Evolutionary conservation across 2,797 vertebrate genomes (phyloP).

Genomic region (Squalus acanthias): DNA sequence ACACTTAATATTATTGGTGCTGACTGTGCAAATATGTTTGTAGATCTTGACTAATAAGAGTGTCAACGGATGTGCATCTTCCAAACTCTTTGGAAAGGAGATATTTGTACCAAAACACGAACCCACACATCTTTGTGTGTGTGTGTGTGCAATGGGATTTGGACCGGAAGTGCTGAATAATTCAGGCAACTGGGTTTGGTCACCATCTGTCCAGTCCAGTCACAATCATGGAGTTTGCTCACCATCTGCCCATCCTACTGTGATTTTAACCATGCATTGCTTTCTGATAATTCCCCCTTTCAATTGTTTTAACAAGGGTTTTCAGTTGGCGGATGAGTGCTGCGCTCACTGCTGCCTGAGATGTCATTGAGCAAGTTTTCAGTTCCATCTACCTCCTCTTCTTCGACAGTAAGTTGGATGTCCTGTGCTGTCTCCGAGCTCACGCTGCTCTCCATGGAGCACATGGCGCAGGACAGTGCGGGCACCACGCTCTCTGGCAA

Average conservation of each 20-base stretch:
- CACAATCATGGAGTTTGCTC: not conserved
- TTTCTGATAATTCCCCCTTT: constrained; percentile 45
- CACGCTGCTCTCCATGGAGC: constrained; percentile 80
- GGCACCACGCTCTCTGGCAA: constrained; percentile 65
- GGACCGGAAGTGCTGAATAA: not conserved
- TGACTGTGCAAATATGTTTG: not conserved
- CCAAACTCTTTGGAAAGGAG: not conserved
- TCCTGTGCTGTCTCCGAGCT: constrained; percentile 90
- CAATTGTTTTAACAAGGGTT: not conserved
- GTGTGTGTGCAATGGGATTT: not conserved
- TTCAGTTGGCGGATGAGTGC: not conserved
- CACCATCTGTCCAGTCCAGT: not conserved
- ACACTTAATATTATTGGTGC: not conserved
- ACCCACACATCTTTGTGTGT: not conserved
- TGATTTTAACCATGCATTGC: constrained; percentile 48
- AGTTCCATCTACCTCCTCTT: constrained; percentile 69
- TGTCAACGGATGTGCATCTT: not conserved
- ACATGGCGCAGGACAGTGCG: constrained; percentile 74
- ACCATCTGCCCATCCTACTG: not conserved
- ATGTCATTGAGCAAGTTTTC: constrained; percentile 51
- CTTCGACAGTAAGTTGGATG: constrained; percentile 78
- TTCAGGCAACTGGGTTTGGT: not conserved
- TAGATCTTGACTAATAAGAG: not conserved
- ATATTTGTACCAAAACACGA: not conserved
- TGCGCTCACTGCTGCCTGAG: not conserved